These are phyloP conservation scores for Bimastos eiseni DNA, from an alignment of 2,888 invertebrate species.

Conservation along the genomic window DNA sequence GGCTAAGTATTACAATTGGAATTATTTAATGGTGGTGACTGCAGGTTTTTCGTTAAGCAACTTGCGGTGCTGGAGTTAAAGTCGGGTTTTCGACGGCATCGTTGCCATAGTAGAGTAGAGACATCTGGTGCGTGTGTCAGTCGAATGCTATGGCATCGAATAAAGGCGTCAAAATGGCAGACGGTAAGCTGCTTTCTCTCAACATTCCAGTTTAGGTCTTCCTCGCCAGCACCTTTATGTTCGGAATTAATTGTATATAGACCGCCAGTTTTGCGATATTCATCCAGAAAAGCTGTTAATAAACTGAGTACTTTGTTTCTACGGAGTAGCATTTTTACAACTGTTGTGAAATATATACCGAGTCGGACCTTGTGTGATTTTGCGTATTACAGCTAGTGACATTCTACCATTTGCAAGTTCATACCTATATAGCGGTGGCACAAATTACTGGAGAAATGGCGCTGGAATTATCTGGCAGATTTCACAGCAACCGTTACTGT, in stretches of 20 bases:
- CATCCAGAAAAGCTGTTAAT: neutral
- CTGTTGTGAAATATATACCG: neutral
- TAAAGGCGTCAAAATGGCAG: constrained; percentile 22
- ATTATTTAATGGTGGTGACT: neutral
- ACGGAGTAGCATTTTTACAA: neutral
- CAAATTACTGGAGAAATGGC: neutral
- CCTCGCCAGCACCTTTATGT: neutral
- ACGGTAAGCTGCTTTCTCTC: neutral
- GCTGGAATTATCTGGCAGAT: neutral
- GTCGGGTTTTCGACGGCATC: neutral
- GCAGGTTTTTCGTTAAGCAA: no score
- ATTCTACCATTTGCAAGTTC: neutral
- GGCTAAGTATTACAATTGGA: neutral
- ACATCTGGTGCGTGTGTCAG: constrained; percentile 10
- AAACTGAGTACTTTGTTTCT: neutral
- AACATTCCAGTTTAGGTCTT: neutral
- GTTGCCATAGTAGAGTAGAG: constrained; percentile 7
- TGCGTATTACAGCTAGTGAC: neutral
- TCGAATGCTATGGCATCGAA: neutral
- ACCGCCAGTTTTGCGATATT: neutral
- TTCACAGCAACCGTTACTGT: neutral
- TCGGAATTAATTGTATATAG: neutral
- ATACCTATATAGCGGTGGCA: neutral
- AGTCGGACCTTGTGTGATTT: neutral
- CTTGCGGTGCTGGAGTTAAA: neutral